These are phyloP conservation scores for Andrena praecox DNA, from an alignment of 2,888 invertebrate genomes.

Conservation along the genomic window DNA sequence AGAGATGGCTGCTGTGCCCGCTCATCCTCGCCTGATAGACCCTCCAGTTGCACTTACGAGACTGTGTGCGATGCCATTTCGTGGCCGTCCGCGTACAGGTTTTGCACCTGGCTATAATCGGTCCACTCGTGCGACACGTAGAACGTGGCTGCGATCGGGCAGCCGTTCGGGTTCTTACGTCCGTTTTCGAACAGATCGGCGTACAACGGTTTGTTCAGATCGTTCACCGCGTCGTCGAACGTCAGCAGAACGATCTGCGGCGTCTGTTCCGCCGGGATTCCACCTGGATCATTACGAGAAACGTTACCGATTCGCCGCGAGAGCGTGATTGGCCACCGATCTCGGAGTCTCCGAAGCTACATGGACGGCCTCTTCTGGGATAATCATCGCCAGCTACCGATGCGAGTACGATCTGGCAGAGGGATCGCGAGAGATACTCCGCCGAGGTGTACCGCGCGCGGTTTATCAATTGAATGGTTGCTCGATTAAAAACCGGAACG, in stretches of 20 bases:
- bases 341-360: neutral
- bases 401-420: neutral
- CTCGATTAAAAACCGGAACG: constrained; percentile 20
- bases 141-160: constrained; percentile 97
- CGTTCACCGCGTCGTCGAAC: constrained; percentile 97
- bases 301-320: constrained; percentile 8
- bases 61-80: constrained; percentile 99
- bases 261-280: constrained; percentile 87
- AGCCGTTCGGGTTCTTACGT: constrained; percentile 96
- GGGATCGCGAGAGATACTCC: neutral
- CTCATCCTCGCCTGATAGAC: neutral
- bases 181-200: constrained; percentile 95
- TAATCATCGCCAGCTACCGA: no score
- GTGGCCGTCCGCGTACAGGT: constrained; percentile 97
- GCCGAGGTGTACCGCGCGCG: no score
- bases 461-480: neutral
- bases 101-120: constrained; percentile 98
- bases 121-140: constrained; percentile 99
- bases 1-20: constrained; percentile 14
- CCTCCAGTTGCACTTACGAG: constrained; percentile 90
- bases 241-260: constrained; percentile 97
- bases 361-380: neutral
- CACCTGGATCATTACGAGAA: constrained; percentile 58
- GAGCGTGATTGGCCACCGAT: neutral
- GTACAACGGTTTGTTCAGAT: constrained; percentile 96